Evolutionary conservation across 2,797 vertebrate genomes (phyloP).

Genomic region (Coregonus suidteri): DNA sequence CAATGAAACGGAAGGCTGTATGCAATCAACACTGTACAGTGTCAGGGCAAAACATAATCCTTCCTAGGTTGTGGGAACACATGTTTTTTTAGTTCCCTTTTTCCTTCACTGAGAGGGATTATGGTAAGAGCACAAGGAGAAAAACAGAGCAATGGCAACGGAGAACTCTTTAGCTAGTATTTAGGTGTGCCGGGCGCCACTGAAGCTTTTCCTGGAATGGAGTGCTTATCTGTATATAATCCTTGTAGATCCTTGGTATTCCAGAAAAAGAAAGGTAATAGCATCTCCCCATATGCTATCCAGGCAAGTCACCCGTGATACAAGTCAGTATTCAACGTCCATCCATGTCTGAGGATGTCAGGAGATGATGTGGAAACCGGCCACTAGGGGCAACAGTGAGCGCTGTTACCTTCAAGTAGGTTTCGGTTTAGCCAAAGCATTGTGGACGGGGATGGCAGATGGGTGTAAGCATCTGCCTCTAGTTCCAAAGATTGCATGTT

Average conservation of each 20-base stretch:
- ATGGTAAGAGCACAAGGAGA: constrained; percentile 4
- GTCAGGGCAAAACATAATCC: not conserved
- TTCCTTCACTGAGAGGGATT: not conserved
- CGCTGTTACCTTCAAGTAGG: no score
- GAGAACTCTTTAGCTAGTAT: not conserved
- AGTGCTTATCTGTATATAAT: not conserved
- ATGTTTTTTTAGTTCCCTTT: not conserved
- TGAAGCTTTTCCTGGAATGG: not conserved
- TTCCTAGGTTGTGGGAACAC: not conserved
- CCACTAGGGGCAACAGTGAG: no score
- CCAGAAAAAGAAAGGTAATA: not conserved
- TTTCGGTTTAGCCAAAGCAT: no score
- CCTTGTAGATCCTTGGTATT: not conserved
- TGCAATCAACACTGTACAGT: not conserved
- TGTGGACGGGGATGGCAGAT: no score
- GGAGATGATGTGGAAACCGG: no score
- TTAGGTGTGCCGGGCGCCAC: constrained; percentile 3
- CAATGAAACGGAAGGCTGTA: not conserved
- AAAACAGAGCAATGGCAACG: not conserved
- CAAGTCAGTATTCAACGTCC: not conserved
- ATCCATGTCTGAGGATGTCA: not conserved
- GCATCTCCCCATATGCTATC: not conserved
- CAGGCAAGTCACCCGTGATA: not conserved
- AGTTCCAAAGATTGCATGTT: no score
- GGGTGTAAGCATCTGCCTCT: no score